phyloP scores from a whole-genome alignment of 2,113 vertebrate genomes.

The Eubucco bourcierii region DNA sequence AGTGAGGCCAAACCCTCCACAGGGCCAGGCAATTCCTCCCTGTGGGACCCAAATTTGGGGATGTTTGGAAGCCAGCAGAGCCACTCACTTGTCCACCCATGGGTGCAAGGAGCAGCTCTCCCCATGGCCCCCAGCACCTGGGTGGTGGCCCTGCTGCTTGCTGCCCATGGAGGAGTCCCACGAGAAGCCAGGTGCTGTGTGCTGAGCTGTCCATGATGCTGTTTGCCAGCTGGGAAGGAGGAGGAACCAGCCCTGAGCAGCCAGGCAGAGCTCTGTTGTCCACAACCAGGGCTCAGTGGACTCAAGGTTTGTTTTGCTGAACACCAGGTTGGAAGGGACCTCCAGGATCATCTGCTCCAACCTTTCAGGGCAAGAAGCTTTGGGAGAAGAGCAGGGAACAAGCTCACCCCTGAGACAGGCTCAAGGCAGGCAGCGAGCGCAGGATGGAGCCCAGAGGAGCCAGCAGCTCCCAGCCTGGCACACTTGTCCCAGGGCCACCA shows the following conservation, averaged over 20 bases:
- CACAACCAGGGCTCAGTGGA: not conserved
- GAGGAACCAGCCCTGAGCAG: not conserved
- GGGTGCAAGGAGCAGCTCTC: not conserved
- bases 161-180: conserved; percentile 18
- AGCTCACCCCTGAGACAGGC: not conserved
- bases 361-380: not conserved
- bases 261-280: not conserved
- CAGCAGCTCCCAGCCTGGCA: not conserved
- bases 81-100: fast-evolving
- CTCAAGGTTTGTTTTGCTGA: not conserved
- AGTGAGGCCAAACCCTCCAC: fast-evolving
- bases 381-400: not conserved
- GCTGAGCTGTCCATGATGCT: conserved; percentile 57
- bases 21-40: fast-evolving
- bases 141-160: not conserved
- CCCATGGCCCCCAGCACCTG: not conserved
- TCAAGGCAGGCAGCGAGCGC: not conserved
- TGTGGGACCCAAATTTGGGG: not conserved
- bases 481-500: not conserved
- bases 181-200: conserved; percentile 61
- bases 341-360: too few relatives aligned
- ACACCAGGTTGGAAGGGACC: too few relatives aligned
- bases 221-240: conserved; percentile 57
- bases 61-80: not conserved
- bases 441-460: not conserved